phyloP scores from a whole-genome alignment of 92 coral and sea anemone genomes.

The Zoanthus sociatus region DNA sequence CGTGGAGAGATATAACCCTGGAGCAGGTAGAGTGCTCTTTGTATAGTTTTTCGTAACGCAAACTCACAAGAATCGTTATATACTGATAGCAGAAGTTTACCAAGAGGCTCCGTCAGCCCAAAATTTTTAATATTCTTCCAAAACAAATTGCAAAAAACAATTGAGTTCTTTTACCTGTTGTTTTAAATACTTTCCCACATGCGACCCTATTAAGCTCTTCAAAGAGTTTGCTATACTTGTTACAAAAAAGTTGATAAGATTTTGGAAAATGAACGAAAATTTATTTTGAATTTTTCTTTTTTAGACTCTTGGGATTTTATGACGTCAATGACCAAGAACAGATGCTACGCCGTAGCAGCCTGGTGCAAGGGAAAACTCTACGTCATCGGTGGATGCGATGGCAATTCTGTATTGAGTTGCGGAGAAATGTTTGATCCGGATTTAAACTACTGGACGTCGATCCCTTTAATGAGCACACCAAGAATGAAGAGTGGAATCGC shows the following conservation, averaged over 20 bases:
- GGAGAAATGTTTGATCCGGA: constrained; percentile 84
- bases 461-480: constrained; percentile 75
- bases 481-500: constrained; percentile 81
- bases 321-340: constrained; percentile 72
- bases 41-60: no score
- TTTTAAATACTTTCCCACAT: no score
- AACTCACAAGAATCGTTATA: not conserved
- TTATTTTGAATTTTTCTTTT: not conserved
- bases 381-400: constrained; percentile 90
- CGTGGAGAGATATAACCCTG: constrained; percentile 79
- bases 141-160: no score
- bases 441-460: constrained; percentile 70
- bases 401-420: constrained; percentile 63
- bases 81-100: not conserved
- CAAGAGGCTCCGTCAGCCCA: not conserved
- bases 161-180: no score
- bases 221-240: no score
- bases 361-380: constrained; percentile 69
- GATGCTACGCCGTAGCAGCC: constrained; percentile 78
- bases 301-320: constrained; percentile 79
- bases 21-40: constrained; percentile 51
- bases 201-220: no score
- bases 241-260: not conserved
- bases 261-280: not conserved
- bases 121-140: no score